Conservation (phyloP, 2,113 vertebrate species). For the rabbit (Oryctolagus cuniculus) region DNA sequence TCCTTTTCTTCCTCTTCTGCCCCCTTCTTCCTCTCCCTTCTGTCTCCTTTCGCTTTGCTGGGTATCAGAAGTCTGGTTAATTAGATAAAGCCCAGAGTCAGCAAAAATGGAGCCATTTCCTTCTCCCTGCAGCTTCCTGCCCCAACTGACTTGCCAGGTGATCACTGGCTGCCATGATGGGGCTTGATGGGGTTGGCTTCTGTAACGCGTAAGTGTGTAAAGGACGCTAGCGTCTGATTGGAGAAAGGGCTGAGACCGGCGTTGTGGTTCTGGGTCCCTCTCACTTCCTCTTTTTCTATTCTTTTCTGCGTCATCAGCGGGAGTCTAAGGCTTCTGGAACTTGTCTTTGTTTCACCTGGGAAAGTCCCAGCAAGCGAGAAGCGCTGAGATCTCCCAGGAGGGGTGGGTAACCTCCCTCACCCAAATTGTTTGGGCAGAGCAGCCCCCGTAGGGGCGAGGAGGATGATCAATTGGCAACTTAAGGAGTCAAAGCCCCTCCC, state of each 20-base stretch:
- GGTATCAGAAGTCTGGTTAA: conserved; percentile 1
- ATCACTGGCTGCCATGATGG: not conserved
- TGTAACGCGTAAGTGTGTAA: accelerated
- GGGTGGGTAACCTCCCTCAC: conserved; percentile 81
- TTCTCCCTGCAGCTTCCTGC: not conserved
- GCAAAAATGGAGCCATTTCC: not conserved
- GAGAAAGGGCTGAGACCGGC: conserved; percentile 15
- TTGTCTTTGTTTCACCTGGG: conserved; percentile 81
- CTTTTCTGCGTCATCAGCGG: conserved; percentile 44
- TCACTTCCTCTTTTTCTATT: conserved; percentile 71
- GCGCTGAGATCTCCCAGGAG: conserved; percentile 69
- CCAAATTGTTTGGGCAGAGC: conserved; percentile 80
- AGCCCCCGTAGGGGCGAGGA: conserved; percentile 77
- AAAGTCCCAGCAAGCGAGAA: conserved; percentile 70
- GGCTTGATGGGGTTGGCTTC: not conserved
- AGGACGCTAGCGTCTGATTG: not conserved
- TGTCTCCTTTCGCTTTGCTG: not conserved
- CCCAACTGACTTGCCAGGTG: not conserved
- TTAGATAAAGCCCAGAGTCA: not conserved
- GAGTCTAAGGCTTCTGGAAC: conserved; percentile 58
- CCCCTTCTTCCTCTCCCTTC: not conserved
- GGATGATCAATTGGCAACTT: conserved; percentile 82
- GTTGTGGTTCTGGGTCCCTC: conserved; percentile 60
- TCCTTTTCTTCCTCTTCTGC: conserved; percentile 3
- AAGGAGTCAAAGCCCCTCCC: conserved; percentile 71